A percentile compares a stretch with the other conserved stretches of the same genome.
Evolutionary conservation across 2,888 invertebrate species (phyloP).

Genomic region (Cryptocephalus primarius): DNA sequence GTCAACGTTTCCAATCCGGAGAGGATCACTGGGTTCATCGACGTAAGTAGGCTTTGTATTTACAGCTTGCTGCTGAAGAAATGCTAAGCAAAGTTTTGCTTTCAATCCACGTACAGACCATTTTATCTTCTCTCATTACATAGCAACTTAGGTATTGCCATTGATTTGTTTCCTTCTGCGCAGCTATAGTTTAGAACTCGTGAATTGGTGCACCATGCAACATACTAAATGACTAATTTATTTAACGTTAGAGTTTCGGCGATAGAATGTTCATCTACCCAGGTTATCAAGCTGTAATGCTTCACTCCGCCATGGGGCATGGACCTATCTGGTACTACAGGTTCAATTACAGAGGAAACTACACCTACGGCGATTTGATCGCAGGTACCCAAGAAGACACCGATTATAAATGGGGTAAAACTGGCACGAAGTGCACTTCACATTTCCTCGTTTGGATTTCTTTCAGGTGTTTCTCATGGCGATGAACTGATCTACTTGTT

Average conservation of each 20-base stretch:
- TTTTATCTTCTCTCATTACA: too few species aligned
- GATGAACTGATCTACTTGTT: constrained; percentile 45
- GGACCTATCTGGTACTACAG: constrained; percentile 40
- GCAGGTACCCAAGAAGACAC: constrained; percentile 27
- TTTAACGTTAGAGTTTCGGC: constrained; percentile 34
- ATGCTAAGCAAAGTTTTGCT: background rate
- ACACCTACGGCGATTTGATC: constrained; percentile 37
- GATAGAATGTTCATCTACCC: constrained; percentile 42
- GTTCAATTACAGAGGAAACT: constrained; percentile 38
- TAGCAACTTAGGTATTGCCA: too few species aligned
- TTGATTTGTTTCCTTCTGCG: too few species aligned
- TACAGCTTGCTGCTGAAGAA: background rate
- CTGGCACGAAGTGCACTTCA: background rate
- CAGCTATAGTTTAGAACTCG: too few species aligned
- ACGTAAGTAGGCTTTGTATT: constrained; percentile 21
- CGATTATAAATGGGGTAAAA: constrained; percentile 26
- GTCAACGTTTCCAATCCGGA: constrained; percentile 16
- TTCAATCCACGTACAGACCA: too few species aligned
- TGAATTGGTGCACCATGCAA: too few species aligned
- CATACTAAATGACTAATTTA: background rate
- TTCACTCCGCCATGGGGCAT: constrained; percentile 26
- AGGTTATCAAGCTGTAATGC: constrained; percentile 30
- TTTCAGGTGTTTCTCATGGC: constrained; percentile 39
- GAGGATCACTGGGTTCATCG: constrained; percentile 23
- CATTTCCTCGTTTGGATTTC: background rate